These are phyloP conservation scores for Leptoteleia sp. DNA, from an alignment of 1,140 invertebrate genomes.

Conservation along the genomic window DNA sequence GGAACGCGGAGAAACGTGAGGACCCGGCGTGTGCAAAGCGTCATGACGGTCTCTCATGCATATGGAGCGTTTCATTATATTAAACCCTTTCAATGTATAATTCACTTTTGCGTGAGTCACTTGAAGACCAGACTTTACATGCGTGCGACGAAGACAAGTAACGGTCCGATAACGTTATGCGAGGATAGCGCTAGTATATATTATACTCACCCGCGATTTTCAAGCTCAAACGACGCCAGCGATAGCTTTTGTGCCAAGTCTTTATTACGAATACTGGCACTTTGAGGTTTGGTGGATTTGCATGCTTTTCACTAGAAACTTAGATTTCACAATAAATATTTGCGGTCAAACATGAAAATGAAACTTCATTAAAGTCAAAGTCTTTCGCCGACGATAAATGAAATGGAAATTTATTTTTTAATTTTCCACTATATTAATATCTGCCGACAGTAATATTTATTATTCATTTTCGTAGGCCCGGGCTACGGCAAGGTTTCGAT, in stretches of 20 bases:
- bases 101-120: slow-evolving; percentile 86
- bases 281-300: slow-evolving; percentile 68
- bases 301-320: slow-evolving; percentile 64
- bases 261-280: slow-evolving; percentile 73
- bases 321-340: slow-evolving; percentile 63
- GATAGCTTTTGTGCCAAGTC: no score
- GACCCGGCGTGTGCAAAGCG: slow-evolving; percentile 74
- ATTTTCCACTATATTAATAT: slow-evolving; percentile 53
- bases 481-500: background rate
- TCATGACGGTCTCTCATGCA: slow-evolving; percentile 82
- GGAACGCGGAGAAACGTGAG: slow-evolving; percentile 74
- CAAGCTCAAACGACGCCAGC: no score
- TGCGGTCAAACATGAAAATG: slow-evolving; percentile 65
- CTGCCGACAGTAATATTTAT: slow-evolving; percentile 49
- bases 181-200: no score
- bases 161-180: no score
- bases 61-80: slow-evolving; percentile 86
- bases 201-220: no score
- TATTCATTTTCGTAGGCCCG: slow-evolving; percentile 36
- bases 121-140: no score
- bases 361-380: slow-evolving; percentile 65
- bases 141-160: no score
- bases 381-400: slow-evolving; percentile 43
- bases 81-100: slow-evolving; percentile 86
- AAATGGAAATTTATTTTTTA: slow-evolving; percentile 62